Base-by-base conservation (phyloP, 2,797 vertebrate genomes). In the Smutsia gigantea region DNA sequence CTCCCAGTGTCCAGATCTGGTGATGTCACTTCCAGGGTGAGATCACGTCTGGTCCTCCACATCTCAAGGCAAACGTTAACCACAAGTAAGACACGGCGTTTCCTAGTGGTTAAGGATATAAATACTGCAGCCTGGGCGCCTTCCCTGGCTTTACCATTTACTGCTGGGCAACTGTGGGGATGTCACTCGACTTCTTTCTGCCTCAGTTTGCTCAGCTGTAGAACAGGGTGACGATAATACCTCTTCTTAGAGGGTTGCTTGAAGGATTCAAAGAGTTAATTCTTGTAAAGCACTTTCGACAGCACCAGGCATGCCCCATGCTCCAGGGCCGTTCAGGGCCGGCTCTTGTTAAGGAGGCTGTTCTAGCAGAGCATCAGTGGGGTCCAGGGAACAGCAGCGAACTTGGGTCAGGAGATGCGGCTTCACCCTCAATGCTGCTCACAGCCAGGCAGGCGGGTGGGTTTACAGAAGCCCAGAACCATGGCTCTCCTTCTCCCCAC, bases 281-380 rank as follows among this genome's bases (percentile, higher is more conserved):
- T 0, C 1, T 0, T 2, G 4, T 4, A 21, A 31, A 7, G 42
- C 3, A 0, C 49, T 2, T 42, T n/a, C 88, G 0, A 37, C 14
- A 15, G 63, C 15, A 34, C 31, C 6, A 12, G 34, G 49, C 14
- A 3, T n/a, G 1, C 8, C 4, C 42, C 3, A 0, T 0, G 53
- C 12, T 14, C 69, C 5, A 2, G 5, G 46, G 55, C 42, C 0
- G 5, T 3, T 23, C 27, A 2, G 1, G 1, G 3, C 0, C 4
- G 7, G 27, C 4, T 1, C 34, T 10, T 11, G 15, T 1, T 46
- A 0, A 14, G 34, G 59, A 4, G 23, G 13, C 12, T 14, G 1
- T 39, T 39, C 37, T 37, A 11, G 31, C 2, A 17, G 3, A 53
- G 29, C 11, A 9, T 12, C 2, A 3, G 23, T 1, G 6, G 23